phyloP scores from a whole-genome alignment of 2,888 invertebrate genomes.

The Macaria liturata region DNA sequence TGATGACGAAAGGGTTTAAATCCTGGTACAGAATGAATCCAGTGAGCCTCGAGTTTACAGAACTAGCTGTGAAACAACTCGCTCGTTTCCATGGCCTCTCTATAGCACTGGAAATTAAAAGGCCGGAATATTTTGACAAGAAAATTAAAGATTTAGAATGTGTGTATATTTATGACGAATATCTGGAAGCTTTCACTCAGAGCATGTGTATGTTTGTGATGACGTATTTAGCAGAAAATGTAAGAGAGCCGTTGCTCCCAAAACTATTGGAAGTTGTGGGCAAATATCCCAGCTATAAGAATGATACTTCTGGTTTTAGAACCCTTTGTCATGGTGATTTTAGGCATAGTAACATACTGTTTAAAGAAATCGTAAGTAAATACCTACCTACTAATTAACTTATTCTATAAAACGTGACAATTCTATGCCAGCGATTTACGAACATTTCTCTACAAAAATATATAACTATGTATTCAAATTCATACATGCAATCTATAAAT shows the following conservation, averaged over 20 bases:
- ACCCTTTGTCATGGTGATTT: conserved; percentile 44
- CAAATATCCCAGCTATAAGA: conserved; percentile 38
- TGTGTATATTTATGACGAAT: conserved; percentile 33
- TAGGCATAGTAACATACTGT: conserved; percentile 43
- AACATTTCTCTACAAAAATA: too few relatives aligned
- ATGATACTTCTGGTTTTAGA: conserved; percentile 20
- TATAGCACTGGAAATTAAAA: conserved; percentile 45
- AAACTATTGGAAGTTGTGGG: conserved; percentile 33
- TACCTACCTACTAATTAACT: too few relatives aligned
- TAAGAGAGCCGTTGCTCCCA: conserved; percentile 34
- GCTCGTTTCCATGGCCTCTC: conserved; percentile 57
- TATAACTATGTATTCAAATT: too few relatives aligned
- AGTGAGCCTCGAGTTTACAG: conserved; percentile 45
- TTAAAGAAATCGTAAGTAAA: conserved; percentile 43
- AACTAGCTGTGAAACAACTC: conserved; percentile 47
- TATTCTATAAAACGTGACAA: too few relatives aligned
- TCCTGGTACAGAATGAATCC: conserved; percentile 46
- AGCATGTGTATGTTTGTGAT: conserved; percentile 36
- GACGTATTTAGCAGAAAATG: conserved; percentile 37
- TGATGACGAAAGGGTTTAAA: conserved; percentile 47
- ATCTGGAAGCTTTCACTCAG: conserved; percentile 32
- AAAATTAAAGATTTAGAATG: conserved; percentile 38
- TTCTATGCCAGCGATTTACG: too few relatives aligned
- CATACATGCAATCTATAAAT: too few relatives aligned
- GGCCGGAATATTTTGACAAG: conserved; percentile 47